Evolutionary conservation across 2,888 invertebrate genomes (phyloP), one percentile per base, ranked within the genome.

Genomic region (Drosophila picticornis): DNA sequence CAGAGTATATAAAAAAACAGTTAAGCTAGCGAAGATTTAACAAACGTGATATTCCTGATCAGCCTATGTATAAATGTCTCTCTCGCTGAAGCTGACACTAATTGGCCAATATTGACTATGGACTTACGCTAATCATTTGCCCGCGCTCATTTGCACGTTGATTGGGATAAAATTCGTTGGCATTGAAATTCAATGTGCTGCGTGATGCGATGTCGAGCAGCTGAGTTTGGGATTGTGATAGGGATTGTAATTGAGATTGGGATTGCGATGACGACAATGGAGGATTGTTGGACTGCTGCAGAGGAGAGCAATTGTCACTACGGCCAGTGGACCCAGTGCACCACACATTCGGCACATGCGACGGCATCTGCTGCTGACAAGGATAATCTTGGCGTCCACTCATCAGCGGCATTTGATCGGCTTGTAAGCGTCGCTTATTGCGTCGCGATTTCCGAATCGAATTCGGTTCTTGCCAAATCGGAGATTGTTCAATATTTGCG

Each of bases 151-250:
- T 13, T 11, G 16, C 1, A 16, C 16, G 6, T 13, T 6, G 51
- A 19, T 0, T 13, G 13, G 71, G 68, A n/a, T 13, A 22, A 40
- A 77, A 79, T n/a, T 68, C 77, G 19, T 13, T 40, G n/a, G 81
- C 79, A 51, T 77, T 72, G 56, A 57, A 60, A 29, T 81, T 78
- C 4, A 78, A 50, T 4, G 61, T 52, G 66, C 72, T 78, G 22
- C 36, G 32, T 10, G 65, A 53, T 10, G 51, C 57, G 50, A 65
- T 46, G 10, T 27, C 11, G 0, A 27, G n/a, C 19, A 57, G 4
- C 10, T 53, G 64, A 11, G 38, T 36, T 11, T 65, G 48, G 0
- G 56, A 56, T 36, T 58, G 34, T 2, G 52, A 56, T 40, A 55
- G 64, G 0, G 51, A 40, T 3, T 27, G 27, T 27, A 2, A 27